Evolutionary conservation across 1,140 invertebrate genomes (phyloP).

Genomic region (Caenorhabditis tropicalis): DNA sequence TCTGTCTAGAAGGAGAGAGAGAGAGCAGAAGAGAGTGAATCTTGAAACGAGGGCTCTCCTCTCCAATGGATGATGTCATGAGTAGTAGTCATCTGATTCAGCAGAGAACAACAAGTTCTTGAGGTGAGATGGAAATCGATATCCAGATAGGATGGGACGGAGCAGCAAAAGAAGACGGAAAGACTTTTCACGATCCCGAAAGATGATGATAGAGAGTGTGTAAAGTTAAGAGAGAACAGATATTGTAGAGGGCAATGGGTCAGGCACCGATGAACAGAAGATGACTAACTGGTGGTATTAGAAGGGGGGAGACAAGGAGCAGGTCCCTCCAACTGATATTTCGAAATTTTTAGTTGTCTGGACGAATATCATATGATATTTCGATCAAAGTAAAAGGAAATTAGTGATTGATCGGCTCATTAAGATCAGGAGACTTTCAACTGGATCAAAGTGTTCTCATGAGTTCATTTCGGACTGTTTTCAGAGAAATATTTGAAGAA

Average conservation of each 20-base stretch:
- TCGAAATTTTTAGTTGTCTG: conserved; percentile 13
- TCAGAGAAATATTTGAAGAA: no score
- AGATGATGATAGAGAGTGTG: not conserved
- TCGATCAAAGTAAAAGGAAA: not conserved
- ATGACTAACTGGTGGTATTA: conserved; percentile 25
- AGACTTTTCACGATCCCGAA: conserved; percentile 27
- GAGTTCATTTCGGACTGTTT: no score
- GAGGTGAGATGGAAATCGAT: conserved; percentile 39
- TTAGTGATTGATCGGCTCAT: not conserved
- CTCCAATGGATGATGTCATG: not conserved
- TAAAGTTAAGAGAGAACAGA: not conserved
- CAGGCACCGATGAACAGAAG: conserved; percentile 36
- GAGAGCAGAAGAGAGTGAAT: not conserved
- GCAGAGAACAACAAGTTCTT: conserved; percentile 11
- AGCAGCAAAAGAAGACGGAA: not conserved
- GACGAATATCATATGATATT: not conserved
- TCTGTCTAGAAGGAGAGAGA: not conserved
- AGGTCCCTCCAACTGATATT: conserved; percentile 10
- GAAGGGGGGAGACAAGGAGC: not conserved
- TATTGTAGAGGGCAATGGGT: conserved; percentile 28
- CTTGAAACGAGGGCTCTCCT: not conserved
- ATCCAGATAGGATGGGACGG: conserved; percentile 33
- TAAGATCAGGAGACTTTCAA: no score
- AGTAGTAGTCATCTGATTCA: conserved; percentile 24
- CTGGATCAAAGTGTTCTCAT: no score